These are phyloP conservation scores for Cancer borealis DNA, from an alignment of 2,888 invertebrate species.

Conservation along the genomic window DNA sequence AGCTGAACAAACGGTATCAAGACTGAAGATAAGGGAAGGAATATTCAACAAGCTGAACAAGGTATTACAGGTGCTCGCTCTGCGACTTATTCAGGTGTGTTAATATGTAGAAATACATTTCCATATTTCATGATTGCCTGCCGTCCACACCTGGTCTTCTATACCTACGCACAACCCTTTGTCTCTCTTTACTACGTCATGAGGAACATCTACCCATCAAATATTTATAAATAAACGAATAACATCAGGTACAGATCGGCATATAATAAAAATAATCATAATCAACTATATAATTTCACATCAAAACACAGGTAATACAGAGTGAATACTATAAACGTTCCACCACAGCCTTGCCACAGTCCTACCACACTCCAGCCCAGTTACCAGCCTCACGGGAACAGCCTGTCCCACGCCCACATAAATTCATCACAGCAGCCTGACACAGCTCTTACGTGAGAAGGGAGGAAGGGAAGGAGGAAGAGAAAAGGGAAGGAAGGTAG, in stretches of 20 bases:
- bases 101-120: background rate
- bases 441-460: background rate
- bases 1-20: background rate
- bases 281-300: background rate
- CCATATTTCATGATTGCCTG: no score
- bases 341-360: background rate
- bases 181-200: background rate
- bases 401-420: conserved; percentile 8
- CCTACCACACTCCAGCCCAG: background rate
- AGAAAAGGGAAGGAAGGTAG: background rate
- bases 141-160: no score
- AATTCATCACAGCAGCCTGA: conserved; percentile 36
- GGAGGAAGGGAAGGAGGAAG: background rate
- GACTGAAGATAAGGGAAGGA: background rate
- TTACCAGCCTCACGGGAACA: conserved; percentile 36
- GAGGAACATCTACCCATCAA: no score
- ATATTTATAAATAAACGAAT: no score
- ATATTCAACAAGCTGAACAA: background rate
- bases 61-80: background rate
- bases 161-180: no score
- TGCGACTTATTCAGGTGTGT: background rate
- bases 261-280: no score
- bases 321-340: background rate
- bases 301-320: background rate
- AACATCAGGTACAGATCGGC: no score